Evolutionary conservation across 1,140 invertebrate genomes (phyloP), one percentile per base, ranked within the genome.

Genomic region (Diachasmimorpha longicaudata): DNA sequence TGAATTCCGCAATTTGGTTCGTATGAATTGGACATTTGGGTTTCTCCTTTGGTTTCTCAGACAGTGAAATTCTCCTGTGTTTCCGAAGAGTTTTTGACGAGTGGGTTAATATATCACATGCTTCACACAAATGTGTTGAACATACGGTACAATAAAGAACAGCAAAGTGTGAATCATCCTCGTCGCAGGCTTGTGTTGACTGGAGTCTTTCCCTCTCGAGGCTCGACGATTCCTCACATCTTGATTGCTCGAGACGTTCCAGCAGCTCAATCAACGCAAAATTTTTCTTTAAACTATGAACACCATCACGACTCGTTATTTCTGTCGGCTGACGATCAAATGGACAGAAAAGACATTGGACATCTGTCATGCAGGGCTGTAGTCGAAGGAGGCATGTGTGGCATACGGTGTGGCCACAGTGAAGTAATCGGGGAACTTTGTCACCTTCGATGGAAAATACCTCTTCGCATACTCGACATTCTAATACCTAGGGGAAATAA

Each of bases 251-350:
- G 1, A 92, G 79, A 81, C 90, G 89, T 80, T 93, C 92, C 4
- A 93, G 77, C 3, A 93, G 74, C 79, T 93, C 92, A 25, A 93
- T 84, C 0, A 93, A 81, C 3, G 92, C 92, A 89, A 93, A 93
- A 81, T 93, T 93, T 79, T 93, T 93, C 83, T 93, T 93, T 71
- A 93, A 80, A 31, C 91, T 91, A 87, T 91, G 92, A 9, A 93
- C 89, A 23, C 92, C 91, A 52, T 90, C 89, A 63, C 90, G 87
- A 16, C 85, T 85, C 39, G 13, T 68, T 39, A 92, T 83, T 42
- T 90, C 86, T 10, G 91, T 92, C n/a, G 91, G 91, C 78, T 93
- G 92, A 63, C 92, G 80, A 76, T 93, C 92, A 82, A 92, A 93
- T 0, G 92, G 92, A 82, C 92, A 93, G 1, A 90, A 83, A 25